Evolutionary conservation across 2,888 invertebrate genomes (phyloP), one percentile per base, ranked within the genome.

Genomic region (Hydriomena furcata): DNA sequence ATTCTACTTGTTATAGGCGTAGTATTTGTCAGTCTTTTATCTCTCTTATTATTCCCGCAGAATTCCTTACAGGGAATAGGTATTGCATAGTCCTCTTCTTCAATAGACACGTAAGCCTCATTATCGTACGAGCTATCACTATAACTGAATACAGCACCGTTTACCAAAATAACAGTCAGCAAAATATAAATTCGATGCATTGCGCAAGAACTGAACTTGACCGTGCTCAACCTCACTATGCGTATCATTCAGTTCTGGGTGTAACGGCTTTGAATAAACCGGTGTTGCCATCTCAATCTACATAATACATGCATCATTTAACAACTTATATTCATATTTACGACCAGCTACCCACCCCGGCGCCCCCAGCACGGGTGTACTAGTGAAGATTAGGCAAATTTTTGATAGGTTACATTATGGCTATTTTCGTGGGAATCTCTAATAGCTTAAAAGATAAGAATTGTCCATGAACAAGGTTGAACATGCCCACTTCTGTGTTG

Each of bases 1-100:
- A 86, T 63, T 54, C 66, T 74, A 55, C 82, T 86, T 42, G 60
- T 76, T 1, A 71, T 17, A 1, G 55, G 56, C 31, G 52, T n/a
- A n/a, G n/a, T 37, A 11, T 41, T 46, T 1, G 52, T 47, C 2
- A 51, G 7, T 47, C 72, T 74, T 50, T 72, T 76, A 20, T 61
- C 70, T 52, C 72, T 74, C 1, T 7, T 32, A 10, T 44, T 49
- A n/a, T 54, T 56, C 10, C 56, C 62, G 51, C 82, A 78, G 42
- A 55, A 73, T 5, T 63, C 64, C n/a, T 52, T 50, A 49, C 79
- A 79, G 2, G 50, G 35, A 8, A 55, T 42, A 1, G 83, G 67
- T 7, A 52, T 52, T 5, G 81, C 78, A 44, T 79, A 80, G 5
- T 70, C 58, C 23, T 60, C 62, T 12, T 76, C 68, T 13, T 69